phyloP scores from a whole-genome alignment of 2,888 invertebrate species.

The Hipparchia semele region DNA sequence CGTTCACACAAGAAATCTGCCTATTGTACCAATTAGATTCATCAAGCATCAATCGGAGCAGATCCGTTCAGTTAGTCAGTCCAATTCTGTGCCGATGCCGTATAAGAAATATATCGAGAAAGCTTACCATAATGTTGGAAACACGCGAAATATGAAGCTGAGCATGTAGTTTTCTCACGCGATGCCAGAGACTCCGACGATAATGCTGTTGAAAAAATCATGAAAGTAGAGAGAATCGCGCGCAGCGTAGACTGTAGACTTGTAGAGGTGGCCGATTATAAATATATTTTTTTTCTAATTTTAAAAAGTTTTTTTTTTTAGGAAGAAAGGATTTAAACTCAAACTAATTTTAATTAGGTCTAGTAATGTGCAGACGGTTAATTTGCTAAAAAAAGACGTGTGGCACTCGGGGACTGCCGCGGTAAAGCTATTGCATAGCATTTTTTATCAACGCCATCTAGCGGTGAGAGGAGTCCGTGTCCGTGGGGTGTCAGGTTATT shows the following conservation, averaged over 20 bases:
- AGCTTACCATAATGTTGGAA: slow-evolving; percentile 35
- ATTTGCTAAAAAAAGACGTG: too few species aligned
- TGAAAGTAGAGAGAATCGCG: slow-evolving; percentile 36
- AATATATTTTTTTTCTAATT: slow-evolving; percentile 13
- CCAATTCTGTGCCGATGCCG: slow-evolving; percentile 27
- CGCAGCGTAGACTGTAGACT: not conserved
- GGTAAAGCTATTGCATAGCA: too few species aligned
- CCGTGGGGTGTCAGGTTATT: too few species aligned
- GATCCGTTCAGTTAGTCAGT: slow-evolving; percentile 37
- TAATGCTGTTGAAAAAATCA: slow-evolving; percentile 40
- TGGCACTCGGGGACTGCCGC: too few species aligned
- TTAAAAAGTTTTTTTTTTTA: too few species aligned
- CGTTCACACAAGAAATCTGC: slow-evolving; percentile 22
- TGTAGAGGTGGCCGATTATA: slow-evolving; percentile 39
- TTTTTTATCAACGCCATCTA: too few species aligned
- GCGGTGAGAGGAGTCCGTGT: too few species aligned
- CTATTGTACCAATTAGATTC: slow-evolving; percentile 12
- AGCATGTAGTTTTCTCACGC: slow-evolving; percentile 41
- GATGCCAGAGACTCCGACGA: slow-evolving; percentile 31
- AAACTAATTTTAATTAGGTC: not conserved
- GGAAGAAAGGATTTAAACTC: too few species aligned
- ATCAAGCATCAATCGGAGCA: slow-evolving; percentile 37
- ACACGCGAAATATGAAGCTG: slow-evolving; percentile 37
- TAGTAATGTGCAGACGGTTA: too few species aligned
- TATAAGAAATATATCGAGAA: slow-evolving; percentile 38